phyloP scores from a whole-genome alignment of 35 echinoderm and acorn worm species.

The Hemicentrotus pulcherrimus region DNA sequence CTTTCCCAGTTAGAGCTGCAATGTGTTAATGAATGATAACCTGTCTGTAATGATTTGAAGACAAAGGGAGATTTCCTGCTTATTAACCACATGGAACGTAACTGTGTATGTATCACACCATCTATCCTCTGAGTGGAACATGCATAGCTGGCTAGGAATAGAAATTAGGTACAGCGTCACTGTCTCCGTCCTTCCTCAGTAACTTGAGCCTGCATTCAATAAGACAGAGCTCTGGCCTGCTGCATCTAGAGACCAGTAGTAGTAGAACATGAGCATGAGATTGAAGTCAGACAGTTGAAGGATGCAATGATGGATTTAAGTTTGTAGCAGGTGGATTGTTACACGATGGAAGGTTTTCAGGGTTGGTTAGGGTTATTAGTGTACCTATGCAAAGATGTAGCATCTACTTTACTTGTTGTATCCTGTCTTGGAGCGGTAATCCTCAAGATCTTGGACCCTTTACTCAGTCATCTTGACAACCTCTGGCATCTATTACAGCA shows the following conservation, averaged over 20 bases:
- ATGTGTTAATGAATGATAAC: neutral
- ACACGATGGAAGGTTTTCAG: conserved; percentile 18
- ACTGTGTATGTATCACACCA: neutral
- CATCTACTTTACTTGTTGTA: neutral
- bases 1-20: neutral
- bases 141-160: neutral
- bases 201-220: neutral
- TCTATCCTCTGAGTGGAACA: neutral
- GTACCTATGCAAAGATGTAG: conserved; percentile 8
- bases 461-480: neutral
- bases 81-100: neutral
- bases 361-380: neutral
- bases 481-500: neutral
- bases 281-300: neutral
- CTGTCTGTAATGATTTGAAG: neutral
- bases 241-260: neutral
- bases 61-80: neutral
- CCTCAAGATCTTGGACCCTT: conserved; percentile 1
- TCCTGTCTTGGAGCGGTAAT: conserved; percentile 17
- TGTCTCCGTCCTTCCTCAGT: neutral
- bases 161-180: neutral
- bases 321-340: neutral
- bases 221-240: neutral
- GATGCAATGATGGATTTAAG: neutral
- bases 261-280: neutral